Conservation (phyloP, 1,140 invertebrate species). For the Pseudobourletiella spinata region DNA sequence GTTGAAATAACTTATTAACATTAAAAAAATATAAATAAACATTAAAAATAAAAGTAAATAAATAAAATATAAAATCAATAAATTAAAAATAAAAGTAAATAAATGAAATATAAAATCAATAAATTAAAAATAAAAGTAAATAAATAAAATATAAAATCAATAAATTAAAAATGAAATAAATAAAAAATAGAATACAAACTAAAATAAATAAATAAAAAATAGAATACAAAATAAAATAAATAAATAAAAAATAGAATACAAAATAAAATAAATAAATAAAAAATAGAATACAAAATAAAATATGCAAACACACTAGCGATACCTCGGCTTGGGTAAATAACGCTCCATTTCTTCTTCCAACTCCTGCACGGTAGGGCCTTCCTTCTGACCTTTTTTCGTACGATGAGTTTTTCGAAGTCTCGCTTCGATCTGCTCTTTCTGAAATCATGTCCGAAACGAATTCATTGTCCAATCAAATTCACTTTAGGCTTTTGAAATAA, state of each 20-base stretch:
- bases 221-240: not conserved
- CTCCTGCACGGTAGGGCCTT: slow-evolving; percentile 48
- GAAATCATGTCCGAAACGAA: no score
- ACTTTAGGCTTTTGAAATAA: no score
- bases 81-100: not conserved
- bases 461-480: not conserved
- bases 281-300: not conserved
- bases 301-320: slow-evolving; percentile 1
- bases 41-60: not conserved
- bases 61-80: not conserved
- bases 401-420: slow-evolving; percentile 44
- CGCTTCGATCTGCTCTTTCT: slow-evolving; percentile 63
- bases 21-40: not conserved
- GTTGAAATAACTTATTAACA: not conserved
- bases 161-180: not conserved
- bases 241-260: not conserved
- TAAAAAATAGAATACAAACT: not conserved
- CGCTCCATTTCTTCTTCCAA: slow-evolving; percentile 56
- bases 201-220: slow-evolving; percentile 2
- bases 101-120: slow-evolving; percentile 1
- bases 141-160: not conserved
- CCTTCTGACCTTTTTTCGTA: slow-evolving; percentile 35
- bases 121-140: not conserved
- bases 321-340: slow-evolving; percentile 61
- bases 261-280: not conserved